Base-by-base conservation (phyloP, 2,113 vertebrate genomes). In the Natator depressus region DNA sequence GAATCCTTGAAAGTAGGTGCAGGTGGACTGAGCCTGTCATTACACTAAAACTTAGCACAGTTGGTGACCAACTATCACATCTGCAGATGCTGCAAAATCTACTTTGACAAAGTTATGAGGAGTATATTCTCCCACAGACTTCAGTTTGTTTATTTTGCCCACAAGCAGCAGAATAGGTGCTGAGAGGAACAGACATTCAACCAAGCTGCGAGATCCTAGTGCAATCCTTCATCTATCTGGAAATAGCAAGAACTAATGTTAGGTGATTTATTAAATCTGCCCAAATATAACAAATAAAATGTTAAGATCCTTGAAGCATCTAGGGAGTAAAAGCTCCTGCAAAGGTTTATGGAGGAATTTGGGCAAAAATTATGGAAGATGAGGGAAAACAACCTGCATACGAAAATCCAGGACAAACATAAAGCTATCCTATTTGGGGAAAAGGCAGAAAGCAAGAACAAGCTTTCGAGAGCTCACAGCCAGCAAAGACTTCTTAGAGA, bases 231-330 rank as follows among this genome's bases (percentile, higher is more conserved):
- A 46, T 53, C 47, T 12, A 10, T 8, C 42, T 95, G 87, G 50
- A 91, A 91, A 76, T 78, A 82, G 31, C 1, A 22, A 82, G 69
- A 85, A 82, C 6, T 51, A 84, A 51, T 42, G 7, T 62, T 46
- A 65, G 51, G 16, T 87, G 42, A 62, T 91, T 85, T 94, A 38
- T 65, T 94, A 78, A 96, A 94, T 59, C 27, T 62, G 86, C 80
- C 10, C 3, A 92, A 89, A 82, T 55, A 72, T 90, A 82, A 87
- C 78, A 65, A 91, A 42, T 85, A 87, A 75, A 17, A 75, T 50
- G 20, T 2, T 46, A 5, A 46, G 89, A 13, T 82, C n/a, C 85
- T 84, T 84, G 84, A 93, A 86, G 14, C 72, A 88, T 59, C 3
- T 0, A 57, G 76, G n/a, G 75, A 82, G 12, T 42, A 59, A 54